phyloP scores from a whole-genome alignment of 2,888 invertebrate species.

The Hemistola chrysoprasaria region DNA sequence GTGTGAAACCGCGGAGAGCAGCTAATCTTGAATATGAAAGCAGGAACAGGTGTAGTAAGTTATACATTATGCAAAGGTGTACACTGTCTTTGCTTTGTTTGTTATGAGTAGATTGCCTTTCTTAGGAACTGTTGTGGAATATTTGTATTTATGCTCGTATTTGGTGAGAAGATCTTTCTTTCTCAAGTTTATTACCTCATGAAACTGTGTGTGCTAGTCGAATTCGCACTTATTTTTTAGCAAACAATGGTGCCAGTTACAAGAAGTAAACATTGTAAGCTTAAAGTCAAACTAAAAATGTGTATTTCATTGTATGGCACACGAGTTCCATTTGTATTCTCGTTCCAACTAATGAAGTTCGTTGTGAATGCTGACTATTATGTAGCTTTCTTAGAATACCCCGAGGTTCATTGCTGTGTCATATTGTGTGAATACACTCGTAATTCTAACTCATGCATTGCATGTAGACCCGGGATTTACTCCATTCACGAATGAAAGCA shows the following conservation, averaged over 20 bases:
- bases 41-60: background rate
- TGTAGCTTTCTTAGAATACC: constrained; percentile 23
- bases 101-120: background rate
- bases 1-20: too few species aligned
- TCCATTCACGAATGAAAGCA: constrained; percentile 24
- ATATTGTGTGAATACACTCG: constrained; percentile 20
- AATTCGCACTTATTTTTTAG: too few species aligned
- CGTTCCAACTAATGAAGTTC: constrained; percentile 25
- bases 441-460: constrained; percentile 24
- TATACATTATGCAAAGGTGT: background rate
- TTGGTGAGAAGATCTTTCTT: too few species aligned
- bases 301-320: constrained; percentile 15
- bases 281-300: constrained; percentile 18
- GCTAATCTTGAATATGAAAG: background rate
- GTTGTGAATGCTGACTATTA: constrained; percentile 25
- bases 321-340: constrained; percentile 18
- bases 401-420: constrained; percentile 11
- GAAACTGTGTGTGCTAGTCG: too few species aligned
- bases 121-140: too few species aligned
- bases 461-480: constrained; percentile 14
- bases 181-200: too few species aligned
- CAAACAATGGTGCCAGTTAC: too few species aligned
- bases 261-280: constrained; percentile 2
- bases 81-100: background rate
- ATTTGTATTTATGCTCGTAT: too few species aligned